Evolutionary conservation across 2,113 vertebrate species (phyloP).

Genomic region (Rhynchopsitta pachyrhyncha): DNA sequence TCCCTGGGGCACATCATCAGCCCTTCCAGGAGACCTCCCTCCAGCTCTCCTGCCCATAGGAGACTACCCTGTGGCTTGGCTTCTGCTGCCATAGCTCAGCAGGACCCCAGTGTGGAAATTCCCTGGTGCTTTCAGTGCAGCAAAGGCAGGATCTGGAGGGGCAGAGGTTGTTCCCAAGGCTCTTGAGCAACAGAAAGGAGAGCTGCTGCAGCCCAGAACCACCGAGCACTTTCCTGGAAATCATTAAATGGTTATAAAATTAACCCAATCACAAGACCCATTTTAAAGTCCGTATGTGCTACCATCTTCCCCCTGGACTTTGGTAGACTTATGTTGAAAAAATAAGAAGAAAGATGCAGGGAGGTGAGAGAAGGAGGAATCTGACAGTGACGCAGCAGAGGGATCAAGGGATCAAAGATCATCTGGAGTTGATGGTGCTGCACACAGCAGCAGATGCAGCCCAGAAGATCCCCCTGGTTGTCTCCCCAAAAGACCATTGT

Average conservation of each 20-base stretch:
- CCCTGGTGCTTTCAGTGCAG: not conserved
- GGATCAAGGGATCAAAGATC: not conserved
- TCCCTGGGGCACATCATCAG: not conserved
- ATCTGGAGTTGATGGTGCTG: not conserved
- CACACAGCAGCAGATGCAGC: not conserved
- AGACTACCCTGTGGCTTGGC: not conserved
- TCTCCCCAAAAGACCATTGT: not conserved
- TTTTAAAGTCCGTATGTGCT: not conserved
- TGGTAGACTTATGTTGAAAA: conserved; percentile 32
- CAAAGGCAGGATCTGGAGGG: not conserved
- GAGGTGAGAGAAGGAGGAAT: not conserved
- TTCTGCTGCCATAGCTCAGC: not conserved
- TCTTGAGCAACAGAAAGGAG: conserved; percentile 50
- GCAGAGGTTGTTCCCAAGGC: conserved; percentile 7
- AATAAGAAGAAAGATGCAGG: not conserved
- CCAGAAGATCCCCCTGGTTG: accelerated
- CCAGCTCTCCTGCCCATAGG: not conserved
- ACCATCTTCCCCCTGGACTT: conserved; percentile 44
- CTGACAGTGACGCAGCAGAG: not conserved
- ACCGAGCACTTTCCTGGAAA: conserved; percentile 16
- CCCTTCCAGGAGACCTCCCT: not conserved
- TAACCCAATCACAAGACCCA: conserved; percentile 68
- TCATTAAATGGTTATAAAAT: conserved; percentile 73
- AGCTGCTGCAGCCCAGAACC: not conserved
- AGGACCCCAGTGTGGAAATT: conserved; percentile 24